A percentile compares a stretch with the other conserved stretches of the same genome.
Evolutionary conservation across 2,113 vertebrate species (phyloP).

Genomic region (Leptobrachium leishanense): DNA sequence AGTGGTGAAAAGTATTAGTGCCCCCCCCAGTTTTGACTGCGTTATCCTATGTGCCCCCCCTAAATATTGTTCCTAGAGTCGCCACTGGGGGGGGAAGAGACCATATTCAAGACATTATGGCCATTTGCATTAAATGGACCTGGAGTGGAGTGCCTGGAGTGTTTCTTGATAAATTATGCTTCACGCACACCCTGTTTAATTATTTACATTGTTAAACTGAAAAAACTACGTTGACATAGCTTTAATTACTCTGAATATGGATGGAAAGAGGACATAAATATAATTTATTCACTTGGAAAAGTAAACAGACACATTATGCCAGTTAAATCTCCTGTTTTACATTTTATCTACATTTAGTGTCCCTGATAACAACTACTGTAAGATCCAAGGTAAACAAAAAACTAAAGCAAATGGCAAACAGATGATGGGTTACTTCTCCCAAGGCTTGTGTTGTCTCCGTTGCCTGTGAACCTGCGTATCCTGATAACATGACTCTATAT

Average conservation of each 20-base stretch:
- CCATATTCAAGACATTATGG: too few relatives aligned
- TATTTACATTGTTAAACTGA: neutral
- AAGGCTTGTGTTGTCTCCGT: slow-evolving; percentile 3
- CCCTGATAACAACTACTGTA: slow-evolving; percentile 29
- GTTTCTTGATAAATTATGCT: too few relatives aligned
- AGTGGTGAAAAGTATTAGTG: too few relatives aligned
- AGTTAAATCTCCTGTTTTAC: too few relatives aligned
- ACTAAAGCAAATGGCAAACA: slow-evolving; percentile 18
- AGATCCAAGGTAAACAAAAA: slow-evolving; percentile 36
- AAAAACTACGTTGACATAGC: slow-evolving; percentile 33
- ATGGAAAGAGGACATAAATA: slow-evolving; percentile 36
- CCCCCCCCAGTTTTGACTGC: too few relatives aligned
- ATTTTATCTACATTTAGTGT: slow-evolving; percentile 22
- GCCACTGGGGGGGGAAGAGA: too few relatives aligned
- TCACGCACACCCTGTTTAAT: too few relatives aligned
- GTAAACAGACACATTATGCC: too few relatives aligned
- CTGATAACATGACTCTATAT: neutral
- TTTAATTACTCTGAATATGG: slow-evolving; percentile 6
- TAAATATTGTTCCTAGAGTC: too few relatives aligned
- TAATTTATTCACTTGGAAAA: neutral
- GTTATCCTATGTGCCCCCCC: too few relatives aligned
- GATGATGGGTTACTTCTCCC: slow-evolving; percentile 27
- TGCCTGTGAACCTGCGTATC: slow-evolving; percentile 1
- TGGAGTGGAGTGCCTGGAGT: too few relatives aligned
- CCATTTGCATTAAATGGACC: too few relatives aligned